Percentiles rank a stretch among this genome's conserved stretches.
These are phyloP conservation scores for Spheniscus mendiculus DNA, from an alignment of 2,113 vertebrate genomes.

Conservation along the genomic window DNA sequence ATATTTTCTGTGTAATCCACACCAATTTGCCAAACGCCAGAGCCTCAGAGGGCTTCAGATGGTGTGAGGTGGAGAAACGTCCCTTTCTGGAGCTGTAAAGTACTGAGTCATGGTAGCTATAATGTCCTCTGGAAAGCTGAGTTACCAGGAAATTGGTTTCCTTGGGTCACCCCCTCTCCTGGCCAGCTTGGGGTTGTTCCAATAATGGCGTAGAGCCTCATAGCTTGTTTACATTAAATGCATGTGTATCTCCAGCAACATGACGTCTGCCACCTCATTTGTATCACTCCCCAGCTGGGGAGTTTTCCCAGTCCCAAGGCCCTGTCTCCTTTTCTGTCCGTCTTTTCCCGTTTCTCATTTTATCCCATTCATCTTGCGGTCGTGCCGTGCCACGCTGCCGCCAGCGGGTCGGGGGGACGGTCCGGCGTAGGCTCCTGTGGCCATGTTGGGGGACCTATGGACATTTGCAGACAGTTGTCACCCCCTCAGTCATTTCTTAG, in stretches of 20 bases:
- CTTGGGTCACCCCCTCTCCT: neutral
- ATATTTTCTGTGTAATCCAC: neutral
- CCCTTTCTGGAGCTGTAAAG: neutral
- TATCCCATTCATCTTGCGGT: rapidly evolving
- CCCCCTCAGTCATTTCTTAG: neutral
- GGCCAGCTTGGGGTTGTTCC: neutral
- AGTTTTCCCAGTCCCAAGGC: neutral
- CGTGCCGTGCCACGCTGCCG: rapidly evolving
- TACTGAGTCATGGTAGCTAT: rapidly evolving
- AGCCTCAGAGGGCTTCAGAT: neutral
- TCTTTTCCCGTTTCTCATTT: neutral
- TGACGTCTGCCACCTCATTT: neutral
- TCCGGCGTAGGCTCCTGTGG: rapidly evolving
- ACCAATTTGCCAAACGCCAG: neutral
- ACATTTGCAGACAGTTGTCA: neutral
- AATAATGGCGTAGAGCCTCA: rapidly evolving
- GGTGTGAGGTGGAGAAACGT: neutral
- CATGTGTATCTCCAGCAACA: neutral
- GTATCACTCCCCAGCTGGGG: neutral
- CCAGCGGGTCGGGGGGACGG: rapidly evolving
- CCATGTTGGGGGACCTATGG: neutral
- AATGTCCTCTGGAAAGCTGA: neutral
- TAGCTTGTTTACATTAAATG: neutral
- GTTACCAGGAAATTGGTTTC: neutral
- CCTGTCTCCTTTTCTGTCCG: neutral